Conservation (phyloP, 2,113 vertebrate species). For the Saguinus midas region DNA sequence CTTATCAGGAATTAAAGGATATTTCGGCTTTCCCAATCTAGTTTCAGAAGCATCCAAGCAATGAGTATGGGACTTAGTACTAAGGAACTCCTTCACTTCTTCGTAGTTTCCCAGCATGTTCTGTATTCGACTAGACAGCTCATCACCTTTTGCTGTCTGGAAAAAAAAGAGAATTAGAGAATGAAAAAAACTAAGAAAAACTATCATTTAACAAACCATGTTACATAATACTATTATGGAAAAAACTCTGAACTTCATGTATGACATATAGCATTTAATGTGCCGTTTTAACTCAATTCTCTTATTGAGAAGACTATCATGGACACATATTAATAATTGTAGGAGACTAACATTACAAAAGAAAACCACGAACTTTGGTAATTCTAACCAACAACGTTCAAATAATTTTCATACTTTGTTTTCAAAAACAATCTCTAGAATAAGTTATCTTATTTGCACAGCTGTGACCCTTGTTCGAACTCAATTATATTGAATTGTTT, state of each 20-base stretch:
- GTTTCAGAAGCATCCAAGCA: conserved; percentile 78
- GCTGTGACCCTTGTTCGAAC: not conserved
- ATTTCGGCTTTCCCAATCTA: conserved; percentile 73
- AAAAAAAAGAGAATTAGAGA: conserved; percentile 22
- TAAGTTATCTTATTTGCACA: not conserved
- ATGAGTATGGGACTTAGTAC: conserved; percentile 81
- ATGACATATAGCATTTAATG: not conserved
- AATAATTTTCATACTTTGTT: conserved; percentile 26
- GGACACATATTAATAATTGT: not conserved
- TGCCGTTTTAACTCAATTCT: not conserved
- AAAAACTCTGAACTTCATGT: not conserved
- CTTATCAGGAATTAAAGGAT: conserved; percentile 75
- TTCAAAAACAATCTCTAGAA: conserved; percentile 25
- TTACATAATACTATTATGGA: not conserved
- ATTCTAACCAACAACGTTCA: conserved; percentile 13
- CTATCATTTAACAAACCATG: not conserved
- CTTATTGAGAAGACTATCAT: not conserved
- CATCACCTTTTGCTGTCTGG: conserved; percentile 94
- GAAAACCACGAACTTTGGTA: conserved; percentile 6
- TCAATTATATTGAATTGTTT: not conserved
- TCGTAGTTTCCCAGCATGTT: conserved; percentile 96
- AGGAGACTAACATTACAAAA: not conserved
- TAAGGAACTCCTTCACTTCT: conserved; percentile 88
- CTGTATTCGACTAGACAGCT: conserved; percentile 93
- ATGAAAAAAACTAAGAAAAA: not conserved